phyloP scores from a whole-genome alignment of 2,797 vertebrate genomes.

The Diplodus sargus region DNA sequence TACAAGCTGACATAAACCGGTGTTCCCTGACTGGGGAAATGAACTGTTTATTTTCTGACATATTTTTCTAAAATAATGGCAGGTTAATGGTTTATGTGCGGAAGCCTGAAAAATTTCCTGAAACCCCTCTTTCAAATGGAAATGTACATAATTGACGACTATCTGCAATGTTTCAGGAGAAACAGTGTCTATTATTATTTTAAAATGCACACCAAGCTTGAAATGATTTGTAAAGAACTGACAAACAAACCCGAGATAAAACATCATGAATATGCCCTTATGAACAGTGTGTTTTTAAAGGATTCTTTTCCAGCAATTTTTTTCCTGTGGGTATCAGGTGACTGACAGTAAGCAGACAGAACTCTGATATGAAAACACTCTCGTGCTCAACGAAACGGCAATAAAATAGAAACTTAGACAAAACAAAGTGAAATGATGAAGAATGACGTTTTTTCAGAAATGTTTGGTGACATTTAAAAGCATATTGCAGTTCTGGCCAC shows the following conservation, averaged over 20 bases:
- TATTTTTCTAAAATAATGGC: constrained; percentile 1
- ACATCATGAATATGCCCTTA: neutral
- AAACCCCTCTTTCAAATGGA: neutral
- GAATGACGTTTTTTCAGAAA: constrained; percentile 12
- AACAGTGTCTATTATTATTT: neutral
- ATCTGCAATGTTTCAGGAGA: neutral
- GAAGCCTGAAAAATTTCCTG: neutral
- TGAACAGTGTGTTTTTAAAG: constrained; percentile 4
- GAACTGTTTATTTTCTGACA: constrained; percentile 27
- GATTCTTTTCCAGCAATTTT: constrained; percentile 1
- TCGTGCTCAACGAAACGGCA: neutral
- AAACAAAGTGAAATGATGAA: neutral
- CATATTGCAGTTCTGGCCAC: constrained; percentile 12
- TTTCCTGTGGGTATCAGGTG: constrained; percentile 5
- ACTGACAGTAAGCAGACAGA: constrained; percentile 11
- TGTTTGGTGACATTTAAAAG: neutral
- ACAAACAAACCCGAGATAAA: neutral
- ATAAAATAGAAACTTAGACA: neutral
- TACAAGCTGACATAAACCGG: constrained; percentile 26
- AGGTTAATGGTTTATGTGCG: neutral
- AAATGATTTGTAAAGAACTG: constrained; percentile 21
- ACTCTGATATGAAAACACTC: neutral
- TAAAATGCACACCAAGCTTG: neutral
- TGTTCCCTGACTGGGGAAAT: constrained; percentile 36
- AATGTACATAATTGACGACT: neutral